phyloP scores from a whole-genome alignment of 2,113 vertebrate species.

The Verasper variegatus region DNA sequence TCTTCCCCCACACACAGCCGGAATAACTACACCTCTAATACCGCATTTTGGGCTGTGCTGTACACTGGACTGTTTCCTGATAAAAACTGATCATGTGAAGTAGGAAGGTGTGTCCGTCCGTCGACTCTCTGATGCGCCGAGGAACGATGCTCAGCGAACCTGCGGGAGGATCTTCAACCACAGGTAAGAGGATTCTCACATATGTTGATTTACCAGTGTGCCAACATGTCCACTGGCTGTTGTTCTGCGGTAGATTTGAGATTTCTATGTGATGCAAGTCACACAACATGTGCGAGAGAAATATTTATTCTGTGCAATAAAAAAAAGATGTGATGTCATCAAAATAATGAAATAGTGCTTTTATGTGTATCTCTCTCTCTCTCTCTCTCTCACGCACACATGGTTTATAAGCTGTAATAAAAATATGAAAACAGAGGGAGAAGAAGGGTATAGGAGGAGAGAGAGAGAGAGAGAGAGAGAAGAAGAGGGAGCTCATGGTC shows the following conservation, averaged over 20 bases:
- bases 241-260: neutral
- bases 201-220: neutral
- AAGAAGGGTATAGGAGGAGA: neutral
- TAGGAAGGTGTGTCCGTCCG: slow-evolving; percentile 40
- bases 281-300: neutral
- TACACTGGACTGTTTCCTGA: neutral
- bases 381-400: neutral
- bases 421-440: neutral
- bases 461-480: neutral
- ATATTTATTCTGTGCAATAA: neutral
- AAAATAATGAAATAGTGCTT: neutral
- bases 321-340: neutral
- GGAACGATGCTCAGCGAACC: slow-evolving; percentile 70
- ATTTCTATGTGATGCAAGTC: neutral
- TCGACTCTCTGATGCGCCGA: slow-evolving; percentile 58
- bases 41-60: slow-evolving; percentile 2
- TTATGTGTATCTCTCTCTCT: too few species aligned
- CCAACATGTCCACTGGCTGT: neutral
- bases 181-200: slow-evolving; percentile 61
- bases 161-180: slow-evolving; percentile 50
- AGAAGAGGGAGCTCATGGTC: neutral
- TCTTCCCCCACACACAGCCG: slow-evolving; percentile 1
- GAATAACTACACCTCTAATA: slow-evolving; percentile 29
- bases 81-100: slow-evolving; percentile 53
- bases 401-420: neutral